These are phyloP conservation scores for Oryzias woworae DNA, from an alignment of 2,113 vertebrate species.

Conservation along the genomic window DNA sequence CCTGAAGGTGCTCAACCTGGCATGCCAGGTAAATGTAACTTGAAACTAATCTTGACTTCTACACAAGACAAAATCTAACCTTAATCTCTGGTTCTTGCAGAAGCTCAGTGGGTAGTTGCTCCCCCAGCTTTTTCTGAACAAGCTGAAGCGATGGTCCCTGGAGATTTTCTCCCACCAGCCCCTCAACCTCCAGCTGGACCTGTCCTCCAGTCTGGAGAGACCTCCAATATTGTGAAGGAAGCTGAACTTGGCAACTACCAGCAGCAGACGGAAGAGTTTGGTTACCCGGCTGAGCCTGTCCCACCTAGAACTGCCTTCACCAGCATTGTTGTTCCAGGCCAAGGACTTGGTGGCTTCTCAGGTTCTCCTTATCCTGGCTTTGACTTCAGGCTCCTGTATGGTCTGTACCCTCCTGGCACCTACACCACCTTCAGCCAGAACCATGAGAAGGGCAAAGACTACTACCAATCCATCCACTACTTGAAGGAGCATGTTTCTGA, in stretches of 20 bases:
- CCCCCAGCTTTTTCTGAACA: too few relatives aligned
- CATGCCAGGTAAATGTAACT: background rate
- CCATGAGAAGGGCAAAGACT: conserved; percentile 20
- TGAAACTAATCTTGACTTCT: too few relatives aligned
- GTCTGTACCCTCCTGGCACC: conserved; percentile 41
- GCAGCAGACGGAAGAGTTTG: background rate
- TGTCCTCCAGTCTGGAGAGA: conserved; percentile 28
- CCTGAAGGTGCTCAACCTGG: background rate
- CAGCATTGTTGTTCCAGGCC: background rate
- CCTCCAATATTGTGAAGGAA: background rate
- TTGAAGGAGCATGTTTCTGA: background rate
- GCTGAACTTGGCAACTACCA: conserved; percentile 15
- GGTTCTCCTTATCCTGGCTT: background rate
- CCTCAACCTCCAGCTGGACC: background rate
- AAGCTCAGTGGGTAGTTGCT: too few relatives aligned
- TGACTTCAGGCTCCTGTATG: conserved; percentile 32
- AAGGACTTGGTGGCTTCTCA: background rate
- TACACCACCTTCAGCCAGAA: conserved; percentile 14
- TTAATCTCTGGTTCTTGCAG: too few relatives aligned
- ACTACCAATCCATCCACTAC: conserved; percentile 26
- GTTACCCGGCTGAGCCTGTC: background rate
- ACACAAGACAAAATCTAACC: too few relatives aligned
- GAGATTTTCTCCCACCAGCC: background rate
- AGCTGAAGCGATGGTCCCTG: too few relatives aligned
- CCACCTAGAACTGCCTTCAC: background rate